These are phyloP conservation scores for Agrenia bidenticulata DNA, from an alignment of 2,888 invertebrate species.

Conservation along the genomic window DNA sequence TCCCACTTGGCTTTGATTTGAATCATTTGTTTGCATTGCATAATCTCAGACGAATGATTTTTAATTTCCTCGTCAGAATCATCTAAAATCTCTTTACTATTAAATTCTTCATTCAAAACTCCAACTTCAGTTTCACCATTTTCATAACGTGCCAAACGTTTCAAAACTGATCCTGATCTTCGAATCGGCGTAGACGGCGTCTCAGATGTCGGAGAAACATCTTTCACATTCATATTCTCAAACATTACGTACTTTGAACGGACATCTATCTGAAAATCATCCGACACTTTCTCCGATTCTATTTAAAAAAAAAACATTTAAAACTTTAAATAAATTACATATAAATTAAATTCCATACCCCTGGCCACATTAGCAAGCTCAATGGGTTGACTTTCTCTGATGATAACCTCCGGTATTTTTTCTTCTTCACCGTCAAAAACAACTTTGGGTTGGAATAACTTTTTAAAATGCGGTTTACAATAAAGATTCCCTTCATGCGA, in stretches of 20 bases:
- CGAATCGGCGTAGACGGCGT: not conserved
- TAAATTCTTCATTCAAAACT: constrained; percentile 72
- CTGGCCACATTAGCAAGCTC: constrained; percentile 88
- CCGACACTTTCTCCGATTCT: constrained; percentile 85
- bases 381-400: constrained; percentile 85
- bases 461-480: constrained; percentile 90
- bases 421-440: constrained; percentile 67
- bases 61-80: constrained; percentile 4
- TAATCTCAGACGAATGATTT: constrained; percentile 27
- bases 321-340: not conserved
- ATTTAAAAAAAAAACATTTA: constrained; percentile 48
- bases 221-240: constrained; percentile 61
- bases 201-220: constrained; percentile 57
- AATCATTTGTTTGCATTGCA: constrained; percentile 41
- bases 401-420: constrained; percentile 64
- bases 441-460: constrained; percentile 86
- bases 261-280: constrained; percentile 78
- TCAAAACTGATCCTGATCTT: constrained; percentile 70
- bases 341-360: too few relatives aligned
- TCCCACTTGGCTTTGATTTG: constrained; percentile 63
- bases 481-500: constrained; percentile 86
- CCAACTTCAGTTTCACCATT: constrained; percentile 69
- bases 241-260: constrained; percentile 83
- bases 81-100: constrained; percentile 55
- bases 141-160: constrained; percentile 72